Evolutionary conservation across 2,888 invertebrate genomes (phyloP).

Genomic region (Sarcophaga carnaria): DNA sequence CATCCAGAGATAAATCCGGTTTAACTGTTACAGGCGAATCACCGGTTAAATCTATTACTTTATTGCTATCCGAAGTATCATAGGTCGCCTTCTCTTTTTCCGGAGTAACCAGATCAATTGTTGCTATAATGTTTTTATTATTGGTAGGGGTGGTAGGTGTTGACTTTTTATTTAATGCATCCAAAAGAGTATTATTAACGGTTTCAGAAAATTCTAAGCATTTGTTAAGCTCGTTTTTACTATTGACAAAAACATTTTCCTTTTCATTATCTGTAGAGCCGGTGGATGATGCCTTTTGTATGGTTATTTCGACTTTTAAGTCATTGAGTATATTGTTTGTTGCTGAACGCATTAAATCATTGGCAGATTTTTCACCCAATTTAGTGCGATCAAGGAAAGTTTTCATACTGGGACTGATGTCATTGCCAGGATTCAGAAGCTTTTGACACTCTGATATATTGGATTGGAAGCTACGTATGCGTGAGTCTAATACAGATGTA

Average conservation of each 20-base stretch:
- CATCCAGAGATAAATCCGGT: conserved; percentile 80
- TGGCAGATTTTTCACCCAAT: conserved; percentile 74
- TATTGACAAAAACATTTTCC: conserved; percentile 81
- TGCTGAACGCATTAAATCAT: conserved; percentile 76
- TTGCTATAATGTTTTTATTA: conserved; percentile 78
- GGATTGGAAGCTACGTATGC: conserved; percentile 91
- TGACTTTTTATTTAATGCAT: conserved; percentile 74
- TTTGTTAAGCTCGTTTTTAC: conserved; percentile 81
- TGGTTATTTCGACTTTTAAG: conserved; percentile 78
- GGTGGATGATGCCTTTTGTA: conserved; percentile 77
- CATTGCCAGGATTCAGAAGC: conserved; percentile 89
- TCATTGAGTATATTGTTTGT: conserved; percentile 78
- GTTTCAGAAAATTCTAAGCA: conserved; percentile 80
- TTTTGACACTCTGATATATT: conserved; percentile 95
- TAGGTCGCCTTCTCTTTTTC: conserved; percentile 74
- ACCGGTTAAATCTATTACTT: conserved; percentile 76
- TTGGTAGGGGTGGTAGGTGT: conserved; percentile 76
- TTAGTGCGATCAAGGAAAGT: conserved; percentile 84
- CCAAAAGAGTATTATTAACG: conserved; percentile 79
- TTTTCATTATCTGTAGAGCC: conserved; percentile 80
- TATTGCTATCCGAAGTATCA: conserved; percentile 75
- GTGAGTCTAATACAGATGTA: conserved; percentile 91
- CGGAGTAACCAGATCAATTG: conserved; percentile 80
- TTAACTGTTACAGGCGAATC: conserved; percentile 74
- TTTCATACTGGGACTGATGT: conserved; percentile 87